Base-by-base conservation (phyloP, 2,113 vertebrate species). In the Oreotragus oreotragus region DNA sequence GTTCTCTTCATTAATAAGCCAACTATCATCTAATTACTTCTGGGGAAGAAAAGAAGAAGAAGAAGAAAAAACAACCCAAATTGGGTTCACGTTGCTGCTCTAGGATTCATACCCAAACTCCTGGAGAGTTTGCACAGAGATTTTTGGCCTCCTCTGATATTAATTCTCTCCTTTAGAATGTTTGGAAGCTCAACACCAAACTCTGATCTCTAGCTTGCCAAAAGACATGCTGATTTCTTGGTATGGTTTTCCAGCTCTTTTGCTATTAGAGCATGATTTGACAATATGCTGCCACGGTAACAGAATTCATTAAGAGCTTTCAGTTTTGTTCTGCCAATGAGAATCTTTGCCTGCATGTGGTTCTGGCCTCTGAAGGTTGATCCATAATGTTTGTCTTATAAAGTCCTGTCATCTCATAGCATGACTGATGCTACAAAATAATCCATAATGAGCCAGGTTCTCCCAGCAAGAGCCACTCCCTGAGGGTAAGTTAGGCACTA, bases 251-350 rank as follows among this genome's bases (percentile, higher is more conserved):
- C 81, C n/a, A 97, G 70, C 86, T 94, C 90, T 96, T 94, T 70
- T 53, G 93, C 94, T 96, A 93, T 97, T 94, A 96, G 92, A 49
- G 88, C 91, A 58, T 90, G 89, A 97, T 98, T 97, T 96, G 97
- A 98, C 95, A 93, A 93, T 88, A 81, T 84, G 96, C 86, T 96
- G 47, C 88, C 97, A 97, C 43, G 7, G 97, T 84, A 98, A 97
- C 94, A 97, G 94, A 96, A 98, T 96, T 94, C 98, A 97, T 86
- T 84, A 97, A 91, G 57, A 62, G 77, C 64, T 95, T 96, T 98
- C 77, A 79, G 92, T 91, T 98, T 97, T 96, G 91, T 97, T 96
- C 91, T 97, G 96, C 95, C 98, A 97, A 97, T 81, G 92, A 97
- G 95, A 92, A 87, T 84, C 96, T 92, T 84, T 92, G 97, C 95